Evolutionary conservation across 2,797 vertebrate species (phyloP), one percentile per base, ranked within the genome.

Genomic region (Benthosema pterotum): DNA sequence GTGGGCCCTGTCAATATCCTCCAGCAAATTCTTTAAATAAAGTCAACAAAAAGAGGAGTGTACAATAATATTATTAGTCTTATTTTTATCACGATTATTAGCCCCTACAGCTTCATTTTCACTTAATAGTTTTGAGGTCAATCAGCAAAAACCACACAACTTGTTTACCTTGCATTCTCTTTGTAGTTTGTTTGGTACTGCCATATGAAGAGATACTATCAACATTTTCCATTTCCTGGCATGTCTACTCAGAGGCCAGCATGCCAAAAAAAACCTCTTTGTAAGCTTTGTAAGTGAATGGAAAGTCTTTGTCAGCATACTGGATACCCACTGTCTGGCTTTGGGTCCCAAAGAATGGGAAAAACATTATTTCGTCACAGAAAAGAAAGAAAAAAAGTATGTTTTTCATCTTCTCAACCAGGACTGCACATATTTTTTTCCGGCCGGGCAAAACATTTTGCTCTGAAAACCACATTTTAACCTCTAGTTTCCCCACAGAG

Each of bases 251-350:
- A 57, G 54, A 70, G 63, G 70, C 71, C 73, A 59, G 78, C 64
- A 28, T 63, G 53, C 57, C 47, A 16, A 77, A 25, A 77, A 25
- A 15, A 58, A 45, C 18, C 19, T 70, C 51, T 56, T 43, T 60
- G 62, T 53, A 46, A 66, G 59, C 59, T 62, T 47, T 3, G 72
- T 57, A 69, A 53, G 66, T 54, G 75, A 68, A 71, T 65, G 82
- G 78, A 87, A 86, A 85, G 86, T 84, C 61, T 80, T 76, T 82
- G 86, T 90, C 87, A 89, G 86, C 78, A 61, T 19, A 32, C 47
- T 42, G 63, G 67, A 61, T 52, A 62, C 67, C 72, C 50, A 3
- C 75, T 72, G 74, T 74, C 69, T 79, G 76, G 72, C 78, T 81
- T 82, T 58, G 71, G 83, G 83, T 82, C 84, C 79, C 60, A 65